Evolutionary conservation across 1,140 invertebrate genomes (phyloP).

Genomic region (Aphis gossypii): DNA sequence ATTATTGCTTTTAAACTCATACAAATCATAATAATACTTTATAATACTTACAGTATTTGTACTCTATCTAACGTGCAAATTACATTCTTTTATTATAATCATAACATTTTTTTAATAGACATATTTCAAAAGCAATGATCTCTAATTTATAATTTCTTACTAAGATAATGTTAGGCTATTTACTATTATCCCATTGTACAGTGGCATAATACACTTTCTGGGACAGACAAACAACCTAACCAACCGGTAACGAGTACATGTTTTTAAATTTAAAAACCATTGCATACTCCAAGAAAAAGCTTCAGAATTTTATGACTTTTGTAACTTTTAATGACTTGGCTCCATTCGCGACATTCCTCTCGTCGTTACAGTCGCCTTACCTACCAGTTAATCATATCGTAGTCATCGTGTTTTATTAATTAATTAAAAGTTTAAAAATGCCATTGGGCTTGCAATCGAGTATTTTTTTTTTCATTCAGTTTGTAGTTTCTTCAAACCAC

Average conservation of each 20-base stretch:
- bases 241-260: not conserved
- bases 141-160: not conserved
- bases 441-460: not conserved
- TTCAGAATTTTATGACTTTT: not conserved
- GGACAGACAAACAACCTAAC: not conserved
- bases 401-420: not conserved
- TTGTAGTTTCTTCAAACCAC: not conserved
- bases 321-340: slow-evolving; percentile 9
- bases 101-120: not conserved
- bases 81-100: not conserved
- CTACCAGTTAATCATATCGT: not conserved
- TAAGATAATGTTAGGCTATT: not conserved
- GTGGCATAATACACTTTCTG: not conserved
- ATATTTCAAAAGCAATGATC: not conserved
- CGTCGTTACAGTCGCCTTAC: not conserved
- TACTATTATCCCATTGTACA: not conserved
- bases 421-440: not conserved
- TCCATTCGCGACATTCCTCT: not conserved
- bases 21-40: not conserved
- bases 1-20: not conserved
- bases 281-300: not conserved
- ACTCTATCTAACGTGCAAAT: not conserved
- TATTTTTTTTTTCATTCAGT: not conserved
- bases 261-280: not conserved
- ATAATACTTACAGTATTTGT: not conserved